A percentile compares a stretch with the other conserved stretches of the same genome.
phyloP scores from a whole-genome alignment of 2,113 vertebrate genomes.

The Balaenoptera acutorostrata region DNA sequence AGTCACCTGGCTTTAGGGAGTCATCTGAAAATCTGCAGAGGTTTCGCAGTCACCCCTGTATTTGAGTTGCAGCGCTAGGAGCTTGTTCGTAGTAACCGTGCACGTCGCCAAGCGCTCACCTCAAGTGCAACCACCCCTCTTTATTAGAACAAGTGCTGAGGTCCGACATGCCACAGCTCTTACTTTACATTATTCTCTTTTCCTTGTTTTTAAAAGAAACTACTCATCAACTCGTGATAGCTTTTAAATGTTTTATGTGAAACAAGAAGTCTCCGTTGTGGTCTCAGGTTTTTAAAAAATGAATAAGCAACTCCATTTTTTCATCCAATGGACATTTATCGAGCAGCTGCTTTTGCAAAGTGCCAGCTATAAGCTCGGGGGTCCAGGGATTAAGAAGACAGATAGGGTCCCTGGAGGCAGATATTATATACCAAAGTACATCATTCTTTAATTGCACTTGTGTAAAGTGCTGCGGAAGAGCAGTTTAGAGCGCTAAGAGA shows the following conservation, averaged over 20 bases:
- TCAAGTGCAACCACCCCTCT: background rate
- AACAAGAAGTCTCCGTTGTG: background rate
- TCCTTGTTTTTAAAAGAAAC: background rate
- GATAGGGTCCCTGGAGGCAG: background rate
- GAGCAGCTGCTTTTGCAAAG: background rate
- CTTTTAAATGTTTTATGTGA: background rate
- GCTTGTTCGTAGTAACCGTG: background rate
- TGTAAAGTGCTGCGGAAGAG: background rate
- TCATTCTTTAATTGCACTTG: background rate
- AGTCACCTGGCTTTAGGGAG: background rate
- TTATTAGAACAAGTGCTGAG: background rate
- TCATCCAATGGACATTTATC: background rate
- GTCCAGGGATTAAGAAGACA: background rate
- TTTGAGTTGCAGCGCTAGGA: background rate
- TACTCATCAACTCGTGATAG: background rate
- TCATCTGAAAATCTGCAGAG: slow-evolving; percentile 29
- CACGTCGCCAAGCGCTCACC: background rate
- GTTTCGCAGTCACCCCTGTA: background rate
- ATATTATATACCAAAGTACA: background rate
- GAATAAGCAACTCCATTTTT: background rate
- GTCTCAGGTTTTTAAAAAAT: background rate
- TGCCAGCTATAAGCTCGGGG: background rate
- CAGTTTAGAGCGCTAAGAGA: background rate
- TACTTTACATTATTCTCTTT: background rate
- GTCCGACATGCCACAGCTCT: rapidly evolving